Conservation (phyloP, 2,888 invertebrate species). For the Dasysyrphus albostriatus region DNA sequence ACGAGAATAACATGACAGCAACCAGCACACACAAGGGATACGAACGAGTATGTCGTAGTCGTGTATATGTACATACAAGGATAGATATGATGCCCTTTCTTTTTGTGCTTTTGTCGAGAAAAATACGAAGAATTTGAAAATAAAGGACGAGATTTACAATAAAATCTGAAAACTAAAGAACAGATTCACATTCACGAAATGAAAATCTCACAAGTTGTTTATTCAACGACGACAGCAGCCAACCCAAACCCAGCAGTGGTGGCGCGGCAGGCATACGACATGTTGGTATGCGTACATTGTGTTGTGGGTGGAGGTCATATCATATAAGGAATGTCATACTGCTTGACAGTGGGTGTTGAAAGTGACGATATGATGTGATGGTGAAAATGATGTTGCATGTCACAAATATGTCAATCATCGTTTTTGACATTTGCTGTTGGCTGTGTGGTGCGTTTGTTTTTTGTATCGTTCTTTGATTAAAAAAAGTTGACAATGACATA, state of each 20-base stretch:
- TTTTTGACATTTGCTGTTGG: neutral
- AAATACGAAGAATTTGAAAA: slow-evolving; percentile 53
- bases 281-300: slow-evolving; percentile 29
- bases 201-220: slow-evolving; percentile 75
- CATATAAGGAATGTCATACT: slow-evolving; percentile 12
- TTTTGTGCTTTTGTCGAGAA: slow-evolving; percentile 14
- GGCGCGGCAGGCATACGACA: neutral
- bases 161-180: slow-evolving; percentile 59
- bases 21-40: neutral
- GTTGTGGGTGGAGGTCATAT: slow-evolving; percentile 34
- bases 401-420: neutral
- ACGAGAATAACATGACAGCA: neutral
- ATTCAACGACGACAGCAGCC: slow-evolving; percentile 29
- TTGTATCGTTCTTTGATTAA: neutral
- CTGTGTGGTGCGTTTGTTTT: neutral
- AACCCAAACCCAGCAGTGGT: neutral
- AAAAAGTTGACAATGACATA: neutral
- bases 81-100: slow-evolving; percentile 5
- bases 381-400: neutral
- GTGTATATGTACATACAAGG: no score
- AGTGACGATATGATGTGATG: neutral
- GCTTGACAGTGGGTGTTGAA: slow-evolving; percentile 10
- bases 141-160: slow-evolving; percentile 64
- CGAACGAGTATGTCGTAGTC: neutral
- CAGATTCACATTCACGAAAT: slow-evolving; percentile 63